These are phyloP conservation scores for Stenopsyche tienmushanensis DNA, from an alignment of 1,140 invertebrate species.

Conservation along the genomic window DNA sequence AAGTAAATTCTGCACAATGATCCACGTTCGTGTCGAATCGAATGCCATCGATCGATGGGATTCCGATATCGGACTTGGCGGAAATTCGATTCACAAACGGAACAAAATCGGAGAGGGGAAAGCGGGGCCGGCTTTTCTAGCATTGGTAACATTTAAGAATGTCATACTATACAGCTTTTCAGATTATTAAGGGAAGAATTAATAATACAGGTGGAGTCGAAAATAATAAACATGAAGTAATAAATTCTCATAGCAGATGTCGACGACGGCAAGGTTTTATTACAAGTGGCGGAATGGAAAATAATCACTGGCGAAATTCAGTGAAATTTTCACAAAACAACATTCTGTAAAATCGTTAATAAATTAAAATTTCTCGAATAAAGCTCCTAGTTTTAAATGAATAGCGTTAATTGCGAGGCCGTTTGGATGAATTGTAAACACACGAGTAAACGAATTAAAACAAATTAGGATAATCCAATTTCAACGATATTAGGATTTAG, in stretches of 20 bases:
- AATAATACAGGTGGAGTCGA: conserved; percentile 26
- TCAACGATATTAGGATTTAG: too few relatives aligned
- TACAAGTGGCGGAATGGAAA: conserved; percentile 29
- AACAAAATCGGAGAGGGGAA: background rate
- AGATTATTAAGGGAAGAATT: conserved; percentile 26
- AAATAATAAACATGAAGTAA: conserved; percentile 37
- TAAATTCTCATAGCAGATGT: conserved; percentile 36
- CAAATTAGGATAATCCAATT: too few relatives aligned
- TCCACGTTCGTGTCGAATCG: too few relatives aligned
- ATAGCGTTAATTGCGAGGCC: too few relatives aligned
- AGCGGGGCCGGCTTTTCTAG: background rate
- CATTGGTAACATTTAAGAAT: conserved; percentile 16
- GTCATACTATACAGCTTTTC: conserved; percentile 17
- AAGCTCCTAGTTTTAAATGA: too few relatives aligned
- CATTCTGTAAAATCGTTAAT: too few relatives aligned
- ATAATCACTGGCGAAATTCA: conserved; percentile 25
- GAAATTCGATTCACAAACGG: background rate
- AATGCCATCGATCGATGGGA: conserved; percentile 7
- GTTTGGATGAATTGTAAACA: too few relatives aligned
- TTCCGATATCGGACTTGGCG: background rate
- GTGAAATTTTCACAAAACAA: too few relatives aligned
- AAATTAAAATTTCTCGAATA: too few relatives aligned
- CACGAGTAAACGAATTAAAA: too few relatives aligned
- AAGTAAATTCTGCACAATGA: conserved; percentile 2
- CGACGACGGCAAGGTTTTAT: conserved; percentile 30